Evolutionary conservation across 1,140 invertebrate genomes (phyloP), one percentile per base, ranked within the genome.

Genomic region (Drosophila sucinea): DNA sequence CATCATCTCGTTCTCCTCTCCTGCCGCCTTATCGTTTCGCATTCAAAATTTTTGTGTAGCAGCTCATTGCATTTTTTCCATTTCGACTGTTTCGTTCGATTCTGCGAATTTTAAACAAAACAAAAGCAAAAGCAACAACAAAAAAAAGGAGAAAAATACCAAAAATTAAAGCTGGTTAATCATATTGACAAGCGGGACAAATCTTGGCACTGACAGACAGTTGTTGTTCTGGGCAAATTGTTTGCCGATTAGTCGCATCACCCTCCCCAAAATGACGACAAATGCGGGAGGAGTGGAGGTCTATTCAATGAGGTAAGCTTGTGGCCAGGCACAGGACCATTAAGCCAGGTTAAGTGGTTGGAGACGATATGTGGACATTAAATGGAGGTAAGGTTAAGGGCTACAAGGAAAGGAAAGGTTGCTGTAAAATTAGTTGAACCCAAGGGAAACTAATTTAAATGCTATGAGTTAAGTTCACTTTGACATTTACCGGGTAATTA

Each of bases 121-220:
- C 41, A 4, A 11, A 17, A 4, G n/a, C n/a, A 3, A 30, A 25
- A 40, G 6, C 47, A 62, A 66, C 44, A 61, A 25, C 60, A 47
- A 41, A 23, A 60, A 54, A 73, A n/a, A 1, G 8, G 8, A 6
- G 4, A 44, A 25, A 55, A 69, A 66, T 40, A 64, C 11, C 35
- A 38, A 29, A 66, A 67, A 58, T 63, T 41, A 27, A 58, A 69
- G 57, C 61, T 68, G 60, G 29, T 69, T 54, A 71, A 71, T 82
- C 72, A 71, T 64, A 73, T 73, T 82, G 83, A 79, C 82, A 79
- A 58, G 67, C 74, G 65, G 41, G 71, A 86, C 82, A 76, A 85
- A 85, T 86, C 73, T 66, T 41, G 57, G 23, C 60, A 62, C 56
- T 68, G 80, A 68, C 80, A 67, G 68, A 67, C 55, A 67, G 56